Conservation (phyloP, 2,113 vertebrate genomes). For the Burhinus bistriatus region DNA sequence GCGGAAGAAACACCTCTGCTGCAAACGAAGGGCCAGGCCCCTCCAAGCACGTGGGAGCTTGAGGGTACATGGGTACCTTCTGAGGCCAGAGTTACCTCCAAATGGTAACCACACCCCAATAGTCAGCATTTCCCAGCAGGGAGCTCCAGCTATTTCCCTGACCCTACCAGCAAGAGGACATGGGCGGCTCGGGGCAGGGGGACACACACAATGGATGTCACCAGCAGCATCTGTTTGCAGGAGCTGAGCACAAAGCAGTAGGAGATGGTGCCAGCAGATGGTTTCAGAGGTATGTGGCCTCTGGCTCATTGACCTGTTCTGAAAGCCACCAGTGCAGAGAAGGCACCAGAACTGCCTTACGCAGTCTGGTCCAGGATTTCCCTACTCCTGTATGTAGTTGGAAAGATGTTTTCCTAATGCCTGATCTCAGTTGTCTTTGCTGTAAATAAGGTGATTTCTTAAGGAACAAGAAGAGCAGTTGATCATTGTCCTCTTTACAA, state of each 20-base stretch:
- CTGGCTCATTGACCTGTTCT: neutral
- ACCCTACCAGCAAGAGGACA: neutral
- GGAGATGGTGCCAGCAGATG: neutral
- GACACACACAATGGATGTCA: neutral
- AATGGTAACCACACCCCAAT: rapidly evolving
- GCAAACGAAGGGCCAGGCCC: neutral
- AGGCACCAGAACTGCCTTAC: neutral
- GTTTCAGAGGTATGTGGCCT: neutral
- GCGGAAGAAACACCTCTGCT: neutral
- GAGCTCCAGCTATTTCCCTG: neutral
- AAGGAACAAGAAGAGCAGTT: neutral
- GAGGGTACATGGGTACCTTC: neutral
- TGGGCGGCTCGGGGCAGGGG: rapidly evolving
- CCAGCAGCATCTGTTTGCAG: neutral
- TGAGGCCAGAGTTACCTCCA: neutral
- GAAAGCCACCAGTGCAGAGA: neutral
- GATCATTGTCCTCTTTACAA: neutral
- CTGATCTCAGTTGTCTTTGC: neutral
- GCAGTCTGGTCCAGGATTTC: neutral
- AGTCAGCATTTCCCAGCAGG: neutral
- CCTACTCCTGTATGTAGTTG: neutral
- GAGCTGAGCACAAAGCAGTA: neutral
- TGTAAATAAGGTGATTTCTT: neutral
- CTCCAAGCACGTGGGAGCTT: neutral
- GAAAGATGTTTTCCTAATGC: neutral